Conservation (phyloP, 1,140 invertebrate species). For the Drosophila lacteicornis region DNA sequence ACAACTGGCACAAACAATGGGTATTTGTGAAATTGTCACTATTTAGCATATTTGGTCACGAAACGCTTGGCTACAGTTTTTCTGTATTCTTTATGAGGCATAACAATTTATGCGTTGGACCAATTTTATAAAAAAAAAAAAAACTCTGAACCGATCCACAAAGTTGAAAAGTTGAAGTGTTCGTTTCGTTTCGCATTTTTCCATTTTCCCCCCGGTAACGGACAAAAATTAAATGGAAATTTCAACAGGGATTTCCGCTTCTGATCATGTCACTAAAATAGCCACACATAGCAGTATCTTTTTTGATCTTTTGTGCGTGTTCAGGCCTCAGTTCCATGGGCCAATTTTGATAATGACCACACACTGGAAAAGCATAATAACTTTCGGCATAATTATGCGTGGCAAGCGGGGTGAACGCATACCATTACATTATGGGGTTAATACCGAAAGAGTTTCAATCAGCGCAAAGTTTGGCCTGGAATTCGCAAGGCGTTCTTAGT, state of each 20-base stretch:
- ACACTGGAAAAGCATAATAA: slow-evolving; percentile 31
- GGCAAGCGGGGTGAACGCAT: slow-evolving; percentile 53
- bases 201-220: background rate
- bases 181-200: background rate
- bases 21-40: slow-evolving; percentile 83
- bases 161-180: slow-evolving; percentile 17
- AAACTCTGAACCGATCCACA: background rate
- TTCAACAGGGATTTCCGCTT: slow-evolving; percentile 72
- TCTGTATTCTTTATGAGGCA: slow-evolving; percentile 73
- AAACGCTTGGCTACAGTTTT: slow-evolving; percentile 64
- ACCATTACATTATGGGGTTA: slow-evolving; percentile 43
- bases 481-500: background rate
- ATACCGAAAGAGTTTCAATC: background rate
- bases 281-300: slow-evolving; percentile 6
- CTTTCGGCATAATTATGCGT: slow-evolving; percentile 54
- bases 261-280: slow-evolving; percentile 45
- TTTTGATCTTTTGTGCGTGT: slow-evolving; percentile 37
- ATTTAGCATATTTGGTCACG: slow-evolving; percentile 82
- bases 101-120: slow-evolving; percentile 77
- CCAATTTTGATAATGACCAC: slow-evolving; percentile 15
- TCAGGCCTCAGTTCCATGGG: slow-evolving; percentile 3
- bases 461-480: background rate
- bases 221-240: slow-evolving; percentile 66
- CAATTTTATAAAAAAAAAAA: slow-evolving; percentile 33
- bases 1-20: slow-evolving; percentile 71